phyloP scores from a whole-genome alignment of 2,113 vertebrate genomes.

The Phrynocephalus versicolor region DNA sequence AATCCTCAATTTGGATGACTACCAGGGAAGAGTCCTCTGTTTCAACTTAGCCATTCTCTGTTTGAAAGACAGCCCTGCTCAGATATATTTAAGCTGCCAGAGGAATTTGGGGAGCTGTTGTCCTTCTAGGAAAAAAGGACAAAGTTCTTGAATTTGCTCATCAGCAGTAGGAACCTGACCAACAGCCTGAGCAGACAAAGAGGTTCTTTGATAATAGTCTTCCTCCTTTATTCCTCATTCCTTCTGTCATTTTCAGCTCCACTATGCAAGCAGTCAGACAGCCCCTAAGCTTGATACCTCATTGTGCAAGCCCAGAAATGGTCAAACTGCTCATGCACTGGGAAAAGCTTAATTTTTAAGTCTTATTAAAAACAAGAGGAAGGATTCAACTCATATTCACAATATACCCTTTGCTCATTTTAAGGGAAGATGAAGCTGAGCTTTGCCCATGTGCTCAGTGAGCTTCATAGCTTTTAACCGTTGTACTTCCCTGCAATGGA shows the following conservation, averaged over 20 bases:
- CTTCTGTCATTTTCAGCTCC: too few species aligned
- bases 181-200: neutral
- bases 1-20: neutral
- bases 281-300: too few species aligned
- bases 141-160: neutral
- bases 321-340: too few species aligned
- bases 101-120: too few species aligned
- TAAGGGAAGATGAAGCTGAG: neutral
- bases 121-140: neutral
- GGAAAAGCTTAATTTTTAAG: neutral
- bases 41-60: neutral
- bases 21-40: too few species aligned
- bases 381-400: neutral
- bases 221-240: neutral
- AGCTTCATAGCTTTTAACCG: neutral
- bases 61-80: neutral
- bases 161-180: neutral
- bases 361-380: neutral
- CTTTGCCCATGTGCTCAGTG: neutral
- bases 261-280: too few species aligned
- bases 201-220: neutral
- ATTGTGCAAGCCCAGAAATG: too few species aligned
- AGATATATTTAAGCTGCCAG: neutral
- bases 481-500: neutral
- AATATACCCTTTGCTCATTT: neutral